Evolutionary conservation across 2,888 invertebrate species (phyloP).

Genomic region (Orthonevra nobilis): DNA sequence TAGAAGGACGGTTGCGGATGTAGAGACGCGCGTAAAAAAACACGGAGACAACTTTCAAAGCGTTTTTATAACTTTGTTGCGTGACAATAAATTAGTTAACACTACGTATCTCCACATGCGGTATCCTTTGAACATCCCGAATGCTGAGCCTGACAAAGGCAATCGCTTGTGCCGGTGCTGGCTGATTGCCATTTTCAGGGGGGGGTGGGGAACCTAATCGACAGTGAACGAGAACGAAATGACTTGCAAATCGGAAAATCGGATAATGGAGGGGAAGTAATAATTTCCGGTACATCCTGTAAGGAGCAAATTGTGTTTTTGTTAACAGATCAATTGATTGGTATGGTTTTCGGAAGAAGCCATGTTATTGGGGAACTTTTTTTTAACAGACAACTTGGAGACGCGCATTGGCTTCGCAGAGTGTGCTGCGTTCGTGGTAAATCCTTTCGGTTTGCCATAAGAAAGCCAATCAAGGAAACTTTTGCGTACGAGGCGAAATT

Average conservation of each 20-base stretch:
- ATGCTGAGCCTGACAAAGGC: no score
- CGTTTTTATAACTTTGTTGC: conserved; percentile 60
- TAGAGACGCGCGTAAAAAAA: background rate
- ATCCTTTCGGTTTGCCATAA: conserved; percentile 10
- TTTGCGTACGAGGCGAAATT: conserved; percentile 62
- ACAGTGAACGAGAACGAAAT: conserved; percentile 66
- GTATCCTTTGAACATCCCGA: conserved; percentile 36
- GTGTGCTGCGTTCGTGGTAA: background rate
- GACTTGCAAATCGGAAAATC: conserved; percentile 70
- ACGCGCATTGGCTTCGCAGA: conserved; percentile 18
- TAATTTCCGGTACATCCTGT: conserved; percentile 70
- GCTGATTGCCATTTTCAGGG: conserved; percentile 30
- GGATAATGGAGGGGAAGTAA: conserved; percentile 70
- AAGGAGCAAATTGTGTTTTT: conserved; percentile 69
- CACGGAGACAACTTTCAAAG: conserved; percentile 8
- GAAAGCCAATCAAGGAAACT: conserved; percentile 64
- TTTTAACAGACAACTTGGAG: conserved; percentile 33
- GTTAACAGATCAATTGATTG: conserved; percentile 71
- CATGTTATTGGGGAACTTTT: conserved; percentile 44
- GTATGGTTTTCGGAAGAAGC: conserved; percentile 61
- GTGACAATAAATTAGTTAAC: conserved; percentile 65
- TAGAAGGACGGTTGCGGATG: background rate
- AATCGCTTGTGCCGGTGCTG: conserved; percentile 2
- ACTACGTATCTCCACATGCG: conserved; percentile 46
- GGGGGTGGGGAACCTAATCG: conserved; percentile 63